A percentile compares a stretch with the other conserved stretches of the same genome.
phyloP scores from a whole-genome alignment of 2,113 vertebrate genomes.

The Sceloporus tristichus region DNA sequence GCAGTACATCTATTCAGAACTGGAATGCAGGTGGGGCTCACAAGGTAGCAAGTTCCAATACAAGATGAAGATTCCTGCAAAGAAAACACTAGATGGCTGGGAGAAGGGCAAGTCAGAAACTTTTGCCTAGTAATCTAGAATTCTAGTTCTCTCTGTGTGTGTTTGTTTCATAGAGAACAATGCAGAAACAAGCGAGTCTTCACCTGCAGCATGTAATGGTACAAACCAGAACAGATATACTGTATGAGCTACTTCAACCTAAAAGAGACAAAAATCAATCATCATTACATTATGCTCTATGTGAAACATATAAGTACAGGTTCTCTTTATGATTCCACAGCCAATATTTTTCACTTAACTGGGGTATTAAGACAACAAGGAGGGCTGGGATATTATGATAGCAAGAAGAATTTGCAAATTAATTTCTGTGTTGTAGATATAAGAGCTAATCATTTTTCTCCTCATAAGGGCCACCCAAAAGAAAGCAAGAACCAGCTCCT shows the following conservation, averaged over 20 bases:
- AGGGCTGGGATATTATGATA: neutral
- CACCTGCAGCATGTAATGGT: neutral
- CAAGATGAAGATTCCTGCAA: neutral
- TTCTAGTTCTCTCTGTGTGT: neutral
- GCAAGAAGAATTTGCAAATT: conserved; percentile 6
- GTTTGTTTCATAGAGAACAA: neutral
- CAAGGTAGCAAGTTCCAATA: neutral
- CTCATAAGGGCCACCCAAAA: neutral
- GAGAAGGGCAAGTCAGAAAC: neutral
- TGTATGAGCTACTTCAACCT: conserved; percentile 1
- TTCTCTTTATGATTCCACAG: conserved; percentile 38
- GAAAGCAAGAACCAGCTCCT: conserved; percentile 47
- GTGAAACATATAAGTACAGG: neutral
- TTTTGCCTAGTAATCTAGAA: neutral
- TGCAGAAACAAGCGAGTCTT: neutral
- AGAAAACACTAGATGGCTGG: neutral
- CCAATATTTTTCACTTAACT: conserved; percentile 13
- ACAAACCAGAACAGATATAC: neutral
- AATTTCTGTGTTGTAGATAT: neutral
- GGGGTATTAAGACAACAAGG: neutral
- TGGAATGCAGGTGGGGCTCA: neutral
- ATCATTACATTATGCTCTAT: neutral
- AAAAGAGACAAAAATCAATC: conserved; percentile 24
- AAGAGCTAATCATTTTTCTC: conserved; percentile 4
- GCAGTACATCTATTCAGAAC: neutral